Evolutionary conservation across 2,797 vertebrate genomes (phyloP).

Genomic region (Denticeps clupeoides): DNA sequence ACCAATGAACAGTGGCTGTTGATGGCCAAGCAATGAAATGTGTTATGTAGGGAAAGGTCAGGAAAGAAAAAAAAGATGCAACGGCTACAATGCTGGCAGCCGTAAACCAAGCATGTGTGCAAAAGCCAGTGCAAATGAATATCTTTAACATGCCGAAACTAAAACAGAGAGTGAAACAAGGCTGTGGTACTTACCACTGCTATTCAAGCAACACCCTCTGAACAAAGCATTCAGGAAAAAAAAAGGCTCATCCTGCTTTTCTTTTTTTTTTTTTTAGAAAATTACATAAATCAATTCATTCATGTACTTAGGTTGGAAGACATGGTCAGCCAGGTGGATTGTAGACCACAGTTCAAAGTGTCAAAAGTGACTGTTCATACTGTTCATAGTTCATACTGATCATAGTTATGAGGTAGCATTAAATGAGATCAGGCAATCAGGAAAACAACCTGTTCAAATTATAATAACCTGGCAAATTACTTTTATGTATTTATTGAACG

Average conservation of each 20-base stretch:
- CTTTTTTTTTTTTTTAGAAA: background rate
- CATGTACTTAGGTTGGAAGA: constrained; percentile 59
- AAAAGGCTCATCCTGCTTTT: background rate
- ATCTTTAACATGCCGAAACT: constrained; percentile 52
- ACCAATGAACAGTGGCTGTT: background rate
- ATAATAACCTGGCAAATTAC: no score
- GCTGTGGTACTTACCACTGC: constrained; percentile 52
- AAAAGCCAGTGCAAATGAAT: constrained; percentile 50
- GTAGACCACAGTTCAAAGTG: constrained; percentile 77
- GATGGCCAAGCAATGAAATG: no score
- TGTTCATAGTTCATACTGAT: no score
- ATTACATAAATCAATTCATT: constrained; percentile 21
- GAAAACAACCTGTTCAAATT: no score
- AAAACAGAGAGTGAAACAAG: constrained; percentile 58
- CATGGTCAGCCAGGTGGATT: constrained; percentile 55
- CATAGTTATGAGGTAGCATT: constrained; percentile 61
- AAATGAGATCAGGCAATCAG: constrained; percentile 21
- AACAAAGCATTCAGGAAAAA: constrained; percentile 47
- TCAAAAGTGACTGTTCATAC: constrained; percentile 84
- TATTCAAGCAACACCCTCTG: constrained; percentile 52
- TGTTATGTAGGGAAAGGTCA: constrained; percentile 49
- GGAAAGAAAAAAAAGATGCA: constrained; percentile 62
- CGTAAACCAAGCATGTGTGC: constrained; percentile 63
- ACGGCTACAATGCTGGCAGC: constrained; percentile 40
- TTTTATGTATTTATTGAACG: background rate